Conservation (phyloP, 2,888 invertebrate genomes). For the Carterocephalus palaemon region DNA sequence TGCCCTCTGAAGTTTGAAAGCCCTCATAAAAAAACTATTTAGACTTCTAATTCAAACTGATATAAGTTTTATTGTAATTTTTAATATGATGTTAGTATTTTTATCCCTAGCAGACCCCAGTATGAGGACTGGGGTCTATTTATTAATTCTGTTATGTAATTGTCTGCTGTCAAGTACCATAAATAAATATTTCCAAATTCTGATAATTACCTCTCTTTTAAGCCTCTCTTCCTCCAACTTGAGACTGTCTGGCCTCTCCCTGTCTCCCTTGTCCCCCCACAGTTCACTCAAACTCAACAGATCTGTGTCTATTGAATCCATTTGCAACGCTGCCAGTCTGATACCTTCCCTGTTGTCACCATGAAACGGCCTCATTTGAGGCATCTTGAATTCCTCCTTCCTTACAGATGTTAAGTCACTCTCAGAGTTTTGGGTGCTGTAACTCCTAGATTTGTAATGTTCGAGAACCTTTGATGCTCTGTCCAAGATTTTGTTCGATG, state of each 20-base stretch:
- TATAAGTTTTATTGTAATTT: too few relatives aligned
- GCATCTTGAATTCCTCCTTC: constrained; percentile 64
- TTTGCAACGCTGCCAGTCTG: constrained; percentile 41
- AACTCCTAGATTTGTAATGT: constrained; percentile 61
- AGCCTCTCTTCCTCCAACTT: constrained; percentile 87
- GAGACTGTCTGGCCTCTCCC: constrained; percentile 51
- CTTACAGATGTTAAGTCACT: constrained; percentile 44
- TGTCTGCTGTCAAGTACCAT: too few relatives aligned
- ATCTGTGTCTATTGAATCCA: constrained; percentile 67
- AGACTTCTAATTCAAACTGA: too few relatives aligned
- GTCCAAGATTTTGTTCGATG: constrained; percentile 68
- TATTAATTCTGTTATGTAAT: too few relatives aligned
- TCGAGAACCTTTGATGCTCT: constrained; percentile 66
- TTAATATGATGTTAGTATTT: too few relatives aligned
- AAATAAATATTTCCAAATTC: too few relatives aligned
- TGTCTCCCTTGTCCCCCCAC: constrained; percentile 77
- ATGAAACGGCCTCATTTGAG: constrained; percentile 61
- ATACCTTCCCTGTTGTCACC: constrained; percentile 47
- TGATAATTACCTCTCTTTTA: constrained; percentile 87
- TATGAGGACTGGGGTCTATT: too few relatives aligned
- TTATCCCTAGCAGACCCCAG: too few relatives aligned
- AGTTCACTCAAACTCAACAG: constrained; percentile 81
- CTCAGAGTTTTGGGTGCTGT: constrained; percentile 45
- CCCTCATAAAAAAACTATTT: too few relatives aligned
- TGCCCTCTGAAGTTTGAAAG: too few relatives aligned